Evolutionary conservation across 1,140 invertebrate genomes (phyloP), one percentile per base, ranked within the genome.

Genomic region (Camponotus floridanus): DNA sequence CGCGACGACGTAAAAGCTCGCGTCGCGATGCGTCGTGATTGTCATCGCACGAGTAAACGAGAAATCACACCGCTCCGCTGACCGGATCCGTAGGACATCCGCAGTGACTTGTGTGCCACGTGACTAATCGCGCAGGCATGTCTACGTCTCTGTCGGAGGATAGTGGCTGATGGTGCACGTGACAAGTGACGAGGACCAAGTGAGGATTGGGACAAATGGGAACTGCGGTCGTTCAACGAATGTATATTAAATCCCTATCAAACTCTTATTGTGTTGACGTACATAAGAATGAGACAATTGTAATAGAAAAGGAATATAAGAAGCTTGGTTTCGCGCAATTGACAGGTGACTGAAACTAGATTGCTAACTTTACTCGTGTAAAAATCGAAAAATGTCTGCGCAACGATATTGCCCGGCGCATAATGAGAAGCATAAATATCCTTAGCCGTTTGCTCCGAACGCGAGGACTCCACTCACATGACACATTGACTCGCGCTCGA

Each of bases 1-100:
- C 81, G 48, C 71, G 88, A 88, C 88, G 83, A 88, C 88, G 88
- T 86, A 73, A 89, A 89, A 89, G 88, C 87, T 89, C 87, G 88
- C 87, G 85, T 79, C 78, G 85, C 85, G 88, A 89, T 89, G 88
- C 80, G 59, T 57, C 85, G 84, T 59, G 70, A 45, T 42, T 87
- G 84, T 68, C 87, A 85, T 61, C 88, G 88, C 64, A 62, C 70
- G 76, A 70, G 48, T 61, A 31, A 51, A 59, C 83, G 67, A 80
- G 39, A 88, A 80, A 62, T 88, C 70, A 78, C 78, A 88, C 71
- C 64, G 76, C 64, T 65, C 59, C 31, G 84, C 61, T 88, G 21
- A 88, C 76, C 88, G 51, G 36, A 76, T 33, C 51, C 64, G 42
- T 76, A 36, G 74, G 55, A 51, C 57, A 85, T 48, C 13, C 81